These are phyloP conservation scores for Ostrea edulis DNA, from an alignment of 1,140 invertebrate species.

Conservation along the genomic window DNA sequence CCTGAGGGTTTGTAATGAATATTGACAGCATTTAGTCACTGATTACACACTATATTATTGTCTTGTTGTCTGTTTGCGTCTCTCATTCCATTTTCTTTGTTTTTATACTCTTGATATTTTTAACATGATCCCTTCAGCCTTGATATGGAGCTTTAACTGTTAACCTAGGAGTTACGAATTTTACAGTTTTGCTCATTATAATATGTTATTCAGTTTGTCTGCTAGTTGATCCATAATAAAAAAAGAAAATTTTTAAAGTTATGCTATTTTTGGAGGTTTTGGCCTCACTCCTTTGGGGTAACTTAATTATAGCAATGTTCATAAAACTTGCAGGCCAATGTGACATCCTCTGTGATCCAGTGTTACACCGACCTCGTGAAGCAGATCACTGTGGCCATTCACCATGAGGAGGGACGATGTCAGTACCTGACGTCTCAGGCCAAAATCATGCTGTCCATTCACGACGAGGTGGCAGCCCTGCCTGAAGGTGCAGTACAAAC, in stretches of 20 bases:
- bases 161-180: background rate
- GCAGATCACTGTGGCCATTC: constrained; percentile 91
- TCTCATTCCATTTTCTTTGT: no score
- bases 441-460: constrained; percentile 89
- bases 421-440: constrained; percentile 94
- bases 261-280: no score
- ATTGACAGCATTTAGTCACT: background rate
- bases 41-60: no score
- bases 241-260: no score
- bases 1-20: constrained; percentile 81
- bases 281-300: no score
- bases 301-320: background rate
- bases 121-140: no score
- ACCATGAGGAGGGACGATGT: constrained; percentile 94
- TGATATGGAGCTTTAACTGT: no score
- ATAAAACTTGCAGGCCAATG: constrained; percentile 84
- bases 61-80: no score
- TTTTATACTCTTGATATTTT: no score
- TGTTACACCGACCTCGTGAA: constrained; percentile 97
- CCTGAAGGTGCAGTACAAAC: constrained; percentile 79
- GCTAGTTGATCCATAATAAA: no score
- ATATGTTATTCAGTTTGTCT: background rate
- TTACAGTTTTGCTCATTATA: background rate
- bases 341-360: constrained; percentile 94
- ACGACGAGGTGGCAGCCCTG: constrained; percentile 84